Evolutionary conservation across 2,888 invertebrate genomes (phyloP).

Genomic region (Rotaria socialis): DNA sequence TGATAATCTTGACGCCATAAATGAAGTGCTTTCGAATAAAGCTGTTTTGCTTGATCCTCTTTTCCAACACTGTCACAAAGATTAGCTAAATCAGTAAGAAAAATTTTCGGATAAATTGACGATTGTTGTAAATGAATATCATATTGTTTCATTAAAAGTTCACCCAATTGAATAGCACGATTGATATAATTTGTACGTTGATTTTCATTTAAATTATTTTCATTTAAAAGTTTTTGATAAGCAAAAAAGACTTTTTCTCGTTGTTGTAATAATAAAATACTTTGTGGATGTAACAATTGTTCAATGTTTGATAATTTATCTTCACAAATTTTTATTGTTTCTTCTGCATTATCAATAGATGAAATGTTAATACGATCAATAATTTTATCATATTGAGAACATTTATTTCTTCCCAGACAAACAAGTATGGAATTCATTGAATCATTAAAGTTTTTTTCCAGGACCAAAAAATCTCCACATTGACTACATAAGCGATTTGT

Average conservation of each 20-base stretch:
- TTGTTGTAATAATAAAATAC: background rate
- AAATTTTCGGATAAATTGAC: background rate
- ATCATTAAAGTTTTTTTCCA: background rate
- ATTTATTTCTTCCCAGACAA: background rate
- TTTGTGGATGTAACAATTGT: background rate
- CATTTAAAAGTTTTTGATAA: background rate
- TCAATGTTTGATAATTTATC: background rate
- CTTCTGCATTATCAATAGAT: background rate
- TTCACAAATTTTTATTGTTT: background rate
- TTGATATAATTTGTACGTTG: background rate
- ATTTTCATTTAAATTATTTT: background rate
- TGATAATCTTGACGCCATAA: background rate
- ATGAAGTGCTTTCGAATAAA: background rate
- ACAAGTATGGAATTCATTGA: background rate
- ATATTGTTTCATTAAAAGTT: background rate
- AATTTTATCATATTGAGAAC: background rate
- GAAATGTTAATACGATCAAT: background rate
- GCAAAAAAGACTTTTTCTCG: background rate
- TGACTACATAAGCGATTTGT: background rate
- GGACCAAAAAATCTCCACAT: background rate
- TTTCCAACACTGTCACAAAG: background rate
- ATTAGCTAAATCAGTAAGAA: background rate
- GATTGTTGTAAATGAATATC: background rate
- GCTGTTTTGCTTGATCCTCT: background rate
- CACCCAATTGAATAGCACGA: background rate